Percentiles rank a stretch among this genome's conserved stretches.
phyloP scores from a whole-genome alignment of 2,113 vertebrate genomes.

The Ascaphus truei region DNA sequence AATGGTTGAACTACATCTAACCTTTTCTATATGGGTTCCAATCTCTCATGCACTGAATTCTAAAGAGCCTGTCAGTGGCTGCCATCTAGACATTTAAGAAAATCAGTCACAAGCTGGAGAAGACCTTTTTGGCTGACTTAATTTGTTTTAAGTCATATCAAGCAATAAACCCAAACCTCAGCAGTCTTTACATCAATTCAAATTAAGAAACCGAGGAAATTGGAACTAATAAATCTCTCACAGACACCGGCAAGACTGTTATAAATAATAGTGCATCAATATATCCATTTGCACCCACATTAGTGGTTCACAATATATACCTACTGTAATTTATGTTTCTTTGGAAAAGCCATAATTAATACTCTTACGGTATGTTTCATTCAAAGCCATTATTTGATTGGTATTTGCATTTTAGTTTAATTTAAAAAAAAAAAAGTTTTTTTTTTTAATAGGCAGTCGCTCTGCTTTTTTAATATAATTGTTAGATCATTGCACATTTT shows the following conservation, averaged over 20 bases:
- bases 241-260: background rate
- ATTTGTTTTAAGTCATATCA: background rate
- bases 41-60: background rate
- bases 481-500: too few species aligned
- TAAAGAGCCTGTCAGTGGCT: background rate
- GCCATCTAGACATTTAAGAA: background rate
- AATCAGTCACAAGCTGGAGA: background rate
- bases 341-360: too few species aligned
- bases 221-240: background rate
- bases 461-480: too few species aligned
- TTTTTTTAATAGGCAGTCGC: too few species aligned
- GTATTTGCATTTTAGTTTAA: too few species aligned
- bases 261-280: background rate
- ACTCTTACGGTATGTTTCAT: too few species aligned
- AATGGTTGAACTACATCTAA: background rate
- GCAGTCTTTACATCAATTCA: background rate
- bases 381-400: too few species aligned
- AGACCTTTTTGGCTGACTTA: background rate
- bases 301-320: background rate
- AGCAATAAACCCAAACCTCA: background rate
- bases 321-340: background rate
- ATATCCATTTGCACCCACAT: background rate
- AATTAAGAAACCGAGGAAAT: background rate
- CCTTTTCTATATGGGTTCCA: background rate
- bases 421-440: too few species aligned